Conservation (phyloP, 2,888 invertebrate species). For the Euphydryas editha region DNA sequence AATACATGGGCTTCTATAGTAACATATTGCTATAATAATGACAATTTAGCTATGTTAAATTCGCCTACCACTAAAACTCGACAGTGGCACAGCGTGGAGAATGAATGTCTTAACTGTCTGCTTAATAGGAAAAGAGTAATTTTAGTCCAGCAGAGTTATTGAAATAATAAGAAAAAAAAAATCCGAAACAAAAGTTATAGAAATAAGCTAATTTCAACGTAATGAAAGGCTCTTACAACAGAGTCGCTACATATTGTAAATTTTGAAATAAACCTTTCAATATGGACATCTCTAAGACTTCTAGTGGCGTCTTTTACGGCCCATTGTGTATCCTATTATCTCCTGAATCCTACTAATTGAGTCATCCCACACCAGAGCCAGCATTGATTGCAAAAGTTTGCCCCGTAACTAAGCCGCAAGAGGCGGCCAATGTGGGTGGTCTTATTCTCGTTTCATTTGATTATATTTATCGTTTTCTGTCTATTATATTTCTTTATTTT, state of each 20-base stretch:
- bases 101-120: too few relatives aligned
- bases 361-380: constrained; percentile 72
- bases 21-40: too few relatives aligned
- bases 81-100: too few relatives aligned
- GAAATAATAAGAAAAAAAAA: too few relatives aligned
- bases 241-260: constrained; percentile 26
- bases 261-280: constrained; percentile 43
- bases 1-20: too few relatives aligned
- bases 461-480: constrained; percentile 41
- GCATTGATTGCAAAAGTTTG: constrained; percentile 79
- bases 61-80: too few relatives aligned
- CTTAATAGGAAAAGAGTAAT: too few relatives aligned
- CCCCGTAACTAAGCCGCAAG: constrained; percentile 64
- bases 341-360: constrained; percentile 73
- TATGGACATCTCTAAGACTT: constrained; percentile 27
- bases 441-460: constrained; percentile 48
- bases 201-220: too few relatives aligned
- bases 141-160: too few relatives aligned
- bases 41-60: too few relatives aligned
- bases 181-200: too few relatives aligned
- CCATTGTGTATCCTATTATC: constrained; percentile 71
- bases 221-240: neutral
- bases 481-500: too few relatives aligned
- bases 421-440: constrained; percentile 68
- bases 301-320: constrained; percentile 59